These are phyloP conservation scores for Pantherophis vulpinus DNA, from an alignment of 2,797 vertebrate species.

Conservation along the genomic window DNA sequence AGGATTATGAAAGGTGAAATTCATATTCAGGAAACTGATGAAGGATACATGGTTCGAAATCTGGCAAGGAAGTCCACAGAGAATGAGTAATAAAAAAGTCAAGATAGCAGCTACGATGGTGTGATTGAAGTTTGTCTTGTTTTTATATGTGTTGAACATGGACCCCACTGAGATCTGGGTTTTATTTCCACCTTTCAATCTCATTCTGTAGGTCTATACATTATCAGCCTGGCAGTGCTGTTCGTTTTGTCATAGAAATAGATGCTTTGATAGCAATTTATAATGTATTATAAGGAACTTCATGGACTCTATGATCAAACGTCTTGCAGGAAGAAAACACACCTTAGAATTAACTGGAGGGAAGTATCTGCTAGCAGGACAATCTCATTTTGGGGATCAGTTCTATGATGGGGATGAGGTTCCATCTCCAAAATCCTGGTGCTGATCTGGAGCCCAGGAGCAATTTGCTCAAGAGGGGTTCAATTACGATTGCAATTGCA, in stretches of 20 bases:
- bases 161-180: neutral
- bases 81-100: neutral
- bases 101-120: neutral
- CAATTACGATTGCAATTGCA: neutral
- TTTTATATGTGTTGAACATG: neutral
- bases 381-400: neutral
- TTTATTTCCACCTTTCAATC: neutral
- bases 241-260: neutral
- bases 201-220: neutral
- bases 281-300: neutral
- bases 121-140: neutral
- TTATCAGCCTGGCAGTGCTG: neutral
- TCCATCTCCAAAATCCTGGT: neutral
- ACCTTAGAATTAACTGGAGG: neutral
- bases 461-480: neutral
- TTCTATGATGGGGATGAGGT: neutral
- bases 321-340: neutral
- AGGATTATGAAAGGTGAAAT: neutral
- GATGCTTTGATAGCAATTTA: neutral
- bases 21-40: neutral
- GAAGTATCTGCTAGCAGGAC: neutral
- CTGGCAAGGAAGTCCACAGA: neutral
- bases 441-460: neutral
- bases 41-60: neutral
- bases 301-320: neutral